A percentile compares a stretch with the other conserved stretches of the same genome.
phyloP scores from a whole-genome alignment of 2,113 vertebrate genomes.

The Panurus biarmicus region DNA sequence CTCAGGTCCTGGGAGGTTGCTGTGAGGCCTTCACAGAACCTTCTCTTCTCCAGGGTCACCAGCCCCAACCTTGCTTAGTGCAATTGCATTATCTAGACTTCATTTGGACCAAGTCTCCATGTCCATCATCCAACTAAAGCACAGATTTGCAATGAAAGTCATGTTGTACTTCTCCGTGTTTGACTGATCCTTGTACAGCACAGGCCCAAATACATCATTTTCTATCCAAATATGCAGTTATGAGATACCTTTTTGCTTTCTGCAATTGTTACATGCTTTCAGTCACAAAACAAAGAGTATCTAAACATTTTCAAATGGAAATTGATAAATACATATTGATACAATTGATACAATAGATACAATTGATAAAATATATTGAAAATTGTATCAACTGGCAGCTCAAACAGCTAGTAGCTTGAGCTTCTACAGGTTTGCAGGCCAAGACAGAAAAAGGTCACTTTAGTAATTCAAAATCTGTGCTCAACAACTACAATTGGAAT shows the following conservation, averaged over 20 bases:
- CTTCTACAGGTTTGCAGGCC: neutral
- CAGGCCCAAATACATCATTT: neutral
- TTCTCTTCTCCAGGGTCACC: neutral
- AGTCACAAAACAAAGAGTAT: neutral
- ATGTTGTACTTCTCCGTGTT: neutral
- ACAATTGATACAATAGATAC: accelerated
- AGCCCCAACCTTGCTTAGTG: accelerated
- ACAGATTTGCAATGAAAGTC: neutral
- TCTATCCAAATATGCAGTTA: neutral
- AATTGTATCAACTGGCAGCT: neutral
- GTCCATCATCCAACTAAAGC: neutral
- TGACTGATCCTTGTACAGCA: neutral
- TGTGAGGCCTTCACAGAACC: neutral
- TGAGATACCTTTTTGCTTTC: neutral
- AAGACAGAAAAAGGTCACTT: neutral
- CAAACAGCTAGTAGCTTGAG: neutral
- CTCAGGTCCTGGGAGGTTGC: too few relatives aligned
- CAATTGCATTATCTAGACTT: neutral
- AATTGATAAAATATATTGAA: neutral
- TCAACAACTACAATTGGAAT: neutral
- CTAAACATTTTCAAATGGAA: neutral
- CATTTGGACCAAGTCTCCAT: neutral
- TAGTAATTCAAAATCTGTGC: neutral
- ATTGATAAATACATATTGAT: neutral
- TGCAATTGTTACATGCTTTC: neutral